Percentiles rank a stretch among this genome's conserved stretches.
phyloP scores from a whole-genome alignment of 2,113 vertebrate species.

The Tauraco erythrolophus region DNA sequence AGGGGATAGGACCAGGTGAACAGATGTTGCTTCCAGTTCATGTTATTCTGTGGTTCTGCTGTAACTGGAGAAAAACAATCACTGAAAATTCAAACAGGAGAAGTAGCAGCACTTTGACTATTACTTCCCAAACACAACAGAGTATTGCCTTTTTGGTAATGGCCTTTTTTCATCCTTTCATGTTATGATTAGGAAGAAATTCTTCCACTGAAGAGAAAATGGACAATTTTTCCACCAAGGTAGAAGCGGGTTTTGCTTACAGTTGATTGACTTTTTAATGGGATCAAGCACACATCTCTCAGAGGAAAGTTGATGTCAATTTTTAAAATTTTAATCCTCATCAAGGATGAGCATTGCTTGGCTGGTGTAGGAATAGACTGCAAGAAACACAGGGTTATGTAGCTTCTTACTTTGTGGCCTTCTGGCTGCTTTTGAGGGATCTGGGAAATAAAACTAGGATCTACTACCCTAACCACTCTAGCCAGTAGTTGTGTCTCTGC shows the following conservation, averaged over 20 bases:
- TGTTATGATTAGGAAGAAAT: not conserved
- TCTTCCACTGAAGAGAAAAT: not conserved
- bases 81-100: not conserved
- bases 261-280: not conserved
- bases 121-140: not conserved
- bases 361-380: not conserved
- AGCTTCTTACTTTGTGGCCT: not conserved
- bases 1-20: not conserved
- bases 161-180: not conserved
- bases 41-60: not conserved
- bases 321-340: not conserved
- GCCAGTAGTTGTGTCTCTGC: not conserved
- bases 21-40: not conserved
- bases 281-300: not conserved
- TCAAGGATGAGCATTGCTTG: not conserved
- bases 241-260: not conserved
- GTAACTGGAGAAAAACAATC: not conserved
- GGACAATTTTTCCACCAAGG: not conserved
- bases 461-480: not conserved
- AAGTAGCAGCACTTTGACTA: not conserved
- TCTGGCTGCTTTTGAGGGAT: not conserved
- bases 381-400: not conserved
- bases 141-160: not conserved
- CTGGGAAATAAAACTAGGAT: not conserved
- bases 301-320: not conserved